These are phyloP conservation scores for Paramisgurnus dabryanus DNA, from an alignment of 2,113 vertebrate genomes.

Conservation along the genomic window DNA sequence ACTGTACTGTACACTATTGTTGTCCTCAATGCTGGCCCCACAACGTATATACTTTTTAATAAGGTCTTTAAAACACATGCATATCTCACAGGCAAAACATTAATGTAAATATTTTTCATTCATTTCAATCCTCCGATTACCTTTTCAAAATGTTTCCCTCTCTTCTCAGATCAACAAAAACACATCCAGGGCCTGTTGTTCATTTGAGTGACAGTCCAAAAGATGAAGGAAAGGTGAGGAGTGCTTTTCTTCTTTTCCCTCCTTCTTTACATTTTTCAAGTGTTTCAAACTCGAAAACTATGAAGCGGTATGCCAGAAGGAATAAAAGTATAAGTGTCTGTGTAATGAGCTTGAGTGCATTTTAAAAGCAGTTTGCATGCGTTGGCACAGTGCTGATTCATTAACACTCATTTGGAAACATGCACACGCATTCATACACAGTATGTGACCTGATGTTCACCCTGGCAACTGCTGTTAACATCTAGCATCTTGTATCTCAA, in stretches of 20 bases:
- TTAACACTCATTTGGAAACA: slow-evolving; percentile 31
- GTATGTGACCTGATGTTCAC: slow-evolving; percentile 9
- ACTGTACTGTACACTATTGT: too few species aligned
- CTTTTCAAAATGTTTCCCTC: slow-evolving; percentile 36
- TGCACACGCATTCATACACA: background rate
- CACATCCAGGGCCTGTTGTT: slow-evolving; percentile 96
- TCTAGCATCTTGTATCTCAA: background rate
- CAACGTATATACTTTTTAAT: background rate
- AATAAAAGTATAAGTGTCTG: background rate
- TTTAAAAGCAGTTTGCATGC: slow-evolving; percentile 27
- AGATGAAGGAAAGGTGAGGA: slow-evolving; percentile 95
- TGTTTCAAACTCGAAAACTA: background rate
- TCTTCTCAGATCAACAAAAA: slow-evolving; percentile 90
- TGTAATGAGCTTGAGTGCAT: background rate
- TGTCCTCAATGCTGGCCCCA: too few species aligned
- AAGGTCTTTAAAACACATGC: background rate
- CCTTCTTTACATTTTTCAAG: background rate
- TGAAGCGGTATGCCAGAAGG: background rate
- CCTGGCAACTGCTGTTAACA: slow-evolving; percentile 14
- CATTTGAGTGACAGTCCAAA: slow-evolving; percentile 97
- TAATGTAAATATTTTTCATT: background rate
- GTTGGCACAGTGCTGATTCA: slow-evolving; percentile 15
- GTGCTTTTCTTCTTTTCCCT: background rate
- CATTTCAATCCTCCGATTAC: background rate
- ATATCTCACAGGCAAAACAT: background rate